Evolutionary conservation across 1,140 invertebrate genomes (phyloP), one percentile per base, ranked within the genome.

Genomic region (Eriocheir sinensis): DNA sequence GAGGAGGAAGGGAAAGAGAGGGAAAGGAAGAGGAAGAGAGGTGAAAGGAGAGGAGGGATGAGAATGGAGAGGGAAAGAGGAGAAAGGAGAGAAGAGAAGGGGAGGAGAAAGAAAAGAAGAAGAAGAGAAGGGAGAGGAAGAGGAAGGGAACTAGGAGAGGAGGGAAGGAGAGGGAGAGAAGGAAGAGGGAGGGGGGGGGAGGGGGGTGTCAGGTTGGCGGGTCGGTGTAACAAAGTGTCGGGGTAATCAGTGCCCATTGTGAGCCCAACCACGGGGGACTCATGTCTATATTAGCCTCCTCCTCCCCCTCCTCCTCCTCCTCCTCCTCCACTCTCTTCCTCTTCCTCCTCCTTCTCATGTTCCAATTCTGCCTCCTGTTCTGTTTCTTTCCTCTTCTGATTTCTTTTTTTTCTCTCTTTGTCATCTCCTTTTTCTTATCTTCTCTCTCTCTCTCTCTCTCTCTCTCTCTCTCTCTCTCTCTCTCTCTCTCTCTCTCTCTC

Each of bases 211-310:
- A 83, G 38, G 21, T 41, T 41, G 48, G 38, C 38, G 80, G 36
- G 83, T 32, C 17, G 32, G 92, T 89, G 72, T 81, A 60, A 94
- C 88, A 94, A 94, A 91, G 89, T 90, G 81, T 53, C 53, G 34
- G 38, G 92, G 92, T 89, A 93, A 93, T 89, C 92, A 93, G 85
- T 48, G 48, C 1, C 85, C 92, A 93, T 93, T 93, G 92, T 93
- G 83, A 89, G 60, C 81, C 32, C 92, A 79, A 34, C 92, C 92
- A 89, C 92, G 85, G 92, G 85, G 40, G 85, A 85, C 53, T 93
- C 92, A 89, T 89, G 85, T 93, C 92, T 93, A 36, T 93, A 93
- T 93, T 93, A 93, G 85, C 91, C 53, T 44, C 27, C 32, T 15
- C 32, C 48, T 79, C 89, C 30, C 44, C 12, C 89, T 21, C 89